Base-by-base conservation (phyloP, 2,888 invertebrate species). In the Aphodius granarius region DNA sequence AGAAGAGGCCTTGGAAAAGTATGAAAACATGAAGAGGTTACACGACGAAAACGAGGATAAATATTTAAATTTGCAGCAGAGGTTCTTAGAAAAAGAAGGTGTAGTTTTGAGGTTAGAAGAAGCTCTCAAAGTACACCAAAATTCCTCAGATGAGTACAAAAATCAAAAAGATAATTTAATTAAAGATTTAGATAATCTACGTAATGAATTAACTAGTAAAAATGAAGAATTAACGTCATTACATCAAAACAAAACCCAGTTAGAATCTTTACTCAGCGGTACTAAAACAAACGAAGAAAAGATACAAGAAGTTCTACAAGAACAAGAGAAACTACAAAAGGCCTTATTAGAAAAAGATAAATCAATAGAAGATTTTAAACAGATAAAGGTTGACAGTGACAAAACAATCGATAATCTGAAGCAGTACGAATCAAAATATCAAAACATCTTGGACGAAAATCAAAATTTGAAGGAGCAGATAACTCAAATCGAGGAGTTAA, bases 391-490 rank as follows among this genome's bases (percentile, higher is more conserved):
- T 13, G 18, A 18, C 1, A 17, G 22, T n/a, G 22, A 74, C n/a
- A n/a, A 74, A 71, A 71, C 43, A 20, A 68, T 63, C 18, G 15
- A 19, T 1, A 43, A 73, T 3, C 63, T 75, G 6, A 21, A 6
- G 9, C 63, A 20, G 63, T 73, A 73, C 63, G 71, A 76, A 63
- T 23, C 65, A 20, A 71, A 73, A 71, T 65, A 73, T 65, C 63
- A 71, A 66, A 66, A 15, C 6, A 21, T 78, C 9, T 62, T 77
- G 19, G 77, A 78, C 63, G 79, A 79, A 77, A 81, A 80, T 77
- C 73, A 78, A 21, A 79, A 80, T 70, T 73, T 81, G 19, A 79
- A 81, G 71, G 78, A 78, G 18, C 78, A 82, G 77, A 78, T 81
- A 62, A 76, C 75, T 0, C 72, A 79, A 75, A 76, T 79, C n/a